Evolutionary conservation across 92 coral and sea anemone species (phyloP).

Genomic region (Bergia sp.): DNA sequence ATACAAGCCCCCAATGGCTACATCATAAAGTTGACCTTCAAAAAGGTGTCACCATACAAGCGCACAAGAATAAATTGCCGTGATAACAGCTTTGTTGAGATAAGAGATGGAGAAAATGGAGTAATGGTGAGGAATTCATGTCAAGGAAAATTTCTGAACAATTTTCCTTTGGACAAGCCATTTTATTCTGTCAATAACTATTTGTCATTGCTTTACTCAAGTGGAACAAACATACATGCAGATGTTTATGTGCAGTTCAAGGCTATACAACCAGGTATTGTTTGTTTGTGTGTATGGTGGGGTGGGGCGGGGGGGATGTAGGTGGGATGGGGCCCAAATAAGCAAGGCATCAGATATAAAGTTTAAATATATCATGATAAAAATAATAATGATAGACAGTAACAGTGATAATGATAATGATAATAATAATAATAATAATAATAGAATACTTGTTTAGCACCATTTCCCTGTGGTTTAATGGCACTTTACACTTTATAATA

Average conservation of each 20-base stretch:
- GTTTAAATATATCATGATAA: no score
- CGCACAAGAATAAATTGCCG: not conserved
- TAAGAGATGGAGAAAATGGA: constrained; percentile 25
- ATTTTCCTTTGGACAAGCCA: constrained; percentile 20
- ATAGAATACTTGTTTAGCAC: no score
- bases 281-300: not conserved
- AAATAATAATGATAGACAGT: no score
- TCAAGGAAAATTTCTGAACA: constrained; percentile 15
- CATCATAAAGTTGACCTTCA: constrained; percentile 2
- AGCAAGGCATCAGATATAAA: no score
- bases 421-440: no score
- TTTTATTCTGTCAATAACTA: constrained; percentile 29
- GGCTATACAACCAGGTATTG: constrained; percentile 37
- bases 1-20: constrained; percentile 29
- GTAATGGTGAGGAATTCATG: constrained; percentile 7
- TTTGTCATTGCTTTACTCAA: constrained; percentile 19
- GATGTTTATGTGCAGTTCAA: not conserved
- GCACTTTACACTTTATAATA: no score
- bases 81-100: not conserved
- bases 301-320: no score
- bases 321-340: no score
- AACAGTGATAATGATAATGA: no score
- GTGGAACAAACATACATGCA: constrained; percentile 22
- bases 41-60: not conserved
- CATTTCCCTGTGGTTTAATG: no score